Percentiles rank a stretch among this genome's conserved stretches.
phyloP scores from a whole-genome alignment of 1,140 invertebrate genomes.

The Triops cancriformis region DNA sequence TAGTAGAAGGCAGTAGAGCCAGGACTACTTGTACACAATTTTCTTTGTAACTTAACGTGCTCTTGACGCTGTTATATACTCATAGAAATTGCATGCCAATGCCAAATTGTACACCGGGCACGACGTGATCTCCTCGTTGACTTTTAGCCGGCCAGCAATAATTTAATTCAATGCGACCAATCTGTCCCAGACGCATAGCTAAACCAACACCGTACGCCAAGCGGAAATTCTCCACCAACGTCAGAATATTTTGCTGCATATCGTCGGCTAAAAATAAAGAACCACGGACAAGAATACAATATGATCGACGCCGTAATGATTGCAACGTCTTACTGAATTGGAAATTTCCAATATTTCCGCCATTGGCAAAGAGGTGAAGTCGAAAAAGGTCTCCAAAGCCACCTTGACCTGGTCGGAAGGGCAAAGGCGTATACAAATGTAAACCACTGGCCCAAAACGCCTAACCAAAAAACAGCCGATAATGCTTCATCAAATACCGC shows the following conservation, averaged over 20 bases:
- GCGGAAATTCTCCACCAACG: conserved; percentile 38
- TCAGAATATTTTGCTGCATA: conserved; percentile 34
- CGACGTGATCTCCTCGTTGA: conserved; percentile 44
- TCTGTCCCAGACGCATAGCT: conserved; percentile 62
- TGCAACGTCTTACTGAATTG: conserved; percentile 43
- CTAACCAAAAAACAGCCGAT: conserved; percentile 37
- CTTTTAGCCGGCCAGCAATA: conserved; percentile 60
- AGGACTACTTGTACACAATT: neutral
- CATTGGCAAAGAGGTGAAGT: conserved; percentile 74
- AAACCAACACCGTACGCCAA: conserved; percentile 62
- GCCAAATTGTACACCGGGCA: conserved; percentile 59
- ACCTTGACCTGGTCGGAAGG: conserved; percentile 63
- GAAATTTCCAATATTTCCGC: conserved; percentile 61
- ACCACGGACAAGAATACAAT: too few species aligned
- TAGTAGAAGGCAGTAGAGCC: neutral
- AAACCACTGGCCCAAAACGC: conserved; percentile 69
- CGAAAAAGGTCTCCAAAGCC: conserved; percentile 70
- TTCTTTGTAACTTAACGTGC: neutral
- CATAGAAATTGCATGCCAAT: conserved; percentile 59
- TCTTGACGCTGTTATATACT: conserved; percentile 11
- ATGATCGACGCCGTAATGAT: too few species aligned
- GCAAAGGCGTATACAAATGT: conserved; percentile 75
- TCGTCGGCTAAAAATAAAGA: conserved; percentile 35
- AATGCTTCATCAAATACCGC: neutral
- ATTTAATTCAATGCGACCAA: conserved; percentile 77